Percentiles rank a stretch among this genome's conserved stretches.
Conservation (phyloP, 1,140 invertebrate species). For the Pemphigus obesinymphae region DNA sequence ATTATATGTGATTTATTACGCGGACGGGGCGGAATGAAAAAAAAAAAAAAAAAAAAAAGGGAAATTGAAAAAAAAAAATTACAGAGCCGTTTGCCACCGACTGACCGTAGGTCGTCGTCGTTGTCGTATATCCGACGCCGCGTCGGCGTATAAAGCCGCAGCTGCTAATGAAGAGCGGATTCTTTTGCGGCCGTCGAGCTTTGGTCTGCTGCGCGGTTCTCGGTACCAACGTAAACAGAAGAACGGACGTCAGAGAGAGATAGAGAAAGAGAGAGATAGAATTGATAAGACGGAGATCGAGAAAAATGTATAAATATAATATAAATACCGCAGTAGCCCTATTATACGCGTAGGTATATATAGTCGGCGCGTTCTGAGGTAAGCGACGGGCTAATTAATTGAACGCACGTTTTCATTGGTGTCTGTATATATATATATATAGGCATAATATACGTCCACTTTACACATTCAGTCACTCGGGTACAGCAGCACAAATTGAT, state of each 20-base stretch:
- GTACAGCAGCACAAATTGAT: too few relatives aligned
- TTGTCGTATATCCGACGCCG: background rate
- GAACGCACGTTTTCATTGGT: background rate
- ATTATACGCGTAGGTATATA: too few relatives aligned
- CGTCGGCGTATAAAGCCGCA: background rate
- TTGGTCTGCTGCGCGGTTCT: background rate
- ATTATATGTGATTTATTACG: background rate
- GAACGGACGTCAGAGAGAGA: background rate
- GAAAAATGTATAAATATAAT: too few relatives aligned
- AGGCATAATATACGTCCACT: background rate
- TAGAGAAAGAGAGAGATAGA: background rate
- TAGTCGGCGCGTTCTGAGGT: background rate
- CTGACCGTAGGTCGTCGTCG: too few relatives aligned
- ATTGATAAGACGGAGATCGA: too few relatives aligned
- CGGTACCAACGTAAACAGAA: background rate
- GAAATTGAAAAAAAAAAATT: background rate
- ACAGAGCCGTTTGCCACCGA: background rate
- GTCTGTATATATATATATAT: background rate
- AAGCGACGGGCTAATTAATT: slow-evolving; percentile 17
- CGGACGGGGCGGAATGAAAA: background rate
- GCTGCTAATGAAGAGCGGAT: slow-evolving; percentile 7
- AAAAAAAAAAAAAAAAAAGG: background rate
- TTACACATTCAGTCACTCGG: too few relatives aligned
- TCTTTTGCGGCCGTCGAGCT: slow-evolving; percentile 17
- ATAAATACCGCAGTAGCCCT: background rate